These are phyloP conservation scores for Lacanobia wlatinum DNA, from an alignment of 2,888 invertebrate genomes.

Conservation along the genomic window DNA sequence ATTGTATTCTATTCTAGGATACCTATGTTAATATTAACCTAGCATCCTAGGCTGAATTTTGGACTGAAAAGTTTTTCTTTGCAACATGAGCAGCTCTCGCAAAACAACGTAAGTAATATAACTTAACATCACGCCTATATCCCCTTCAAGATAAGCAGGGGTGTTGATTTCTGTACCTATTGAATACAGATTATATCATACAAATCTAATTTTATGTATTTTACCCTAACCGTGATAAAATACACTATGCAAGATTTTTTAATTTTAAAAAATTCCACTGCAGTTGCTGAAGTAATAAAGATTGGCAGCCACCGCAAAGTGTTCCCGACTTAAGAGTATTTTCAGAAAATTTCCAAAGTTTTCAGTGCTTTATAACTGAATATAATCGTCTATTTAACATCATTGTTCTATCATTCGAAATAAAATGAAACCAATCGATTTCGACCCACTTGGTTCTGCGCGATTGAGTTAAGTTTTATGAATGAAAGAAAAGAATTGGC, in stretches of 20 bases:
- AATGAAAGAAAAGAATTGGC: constrained; percentile 25
- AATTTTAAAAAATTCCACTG: constrained; percentile 5
- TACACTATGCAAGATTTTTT: not conserved
- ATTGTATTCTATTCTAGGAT: too few relatives aligned
- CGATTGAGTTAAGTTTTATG: constrained; percentile 22
- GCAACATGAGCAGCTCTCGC: too few relatives aligned
- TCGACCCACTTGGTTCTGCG: constrained; percentile 22
- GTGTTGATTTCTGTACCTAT: too few relatives aligned
- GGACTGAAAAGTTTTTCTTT: too few relatives aligned
- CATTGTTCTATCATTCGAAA: constrained; percentile 1
- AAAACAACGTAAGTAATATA: too few relatives aligned
- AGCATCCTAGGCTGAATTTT: too few relatives aligned
- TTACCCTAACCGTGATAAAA: not conserved
- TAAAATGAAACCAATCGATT: constrained; percentile 19
- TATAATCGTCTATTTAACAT: constrained; percentile 1
- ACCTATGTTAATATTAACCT: too few relatives aligned
- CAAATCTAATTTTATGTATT: not conserved
- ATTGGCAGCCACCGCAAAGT: constrained; percentile 14
- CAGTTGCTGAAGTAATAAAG: constrained; percentile 12
- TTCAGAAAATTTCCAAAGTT: not conserved
- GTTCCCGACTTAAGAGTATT: not conserved
- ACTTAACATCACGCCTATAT: too few relatives aligned
- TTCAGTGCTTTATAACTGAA: not conserved
- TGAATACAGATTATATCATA: too few relatives aligned
- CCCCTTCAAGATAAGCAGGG: too few relatives aligned